Percentiles rank a stretch among this genome's conserved stretches.
Conservation (phyloP, 2,888 invertebrate genomes). For the Drosophila seclusa region DNA sequence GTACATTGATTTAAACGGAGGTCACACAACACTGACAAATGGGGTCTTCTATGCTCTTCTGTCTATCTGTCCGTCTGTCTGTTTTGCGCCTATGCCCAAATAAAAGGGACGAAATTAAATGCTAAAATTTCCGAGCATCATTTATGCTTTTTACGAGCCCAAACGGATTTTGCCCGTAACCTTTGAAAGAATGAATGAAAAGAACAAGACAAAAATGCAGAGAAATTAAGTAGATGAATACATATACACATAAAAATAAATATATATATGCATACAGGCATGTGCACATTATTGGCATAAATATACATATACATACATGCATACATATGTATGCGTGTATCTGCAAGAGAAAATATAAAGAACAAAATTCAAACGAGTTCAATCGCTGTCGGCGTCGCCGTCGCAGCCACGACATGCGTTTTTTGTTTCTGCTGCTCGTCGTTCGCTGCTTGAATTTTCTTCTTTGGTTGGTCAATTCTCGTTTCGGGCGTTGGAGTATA, state of each 20-base stretch:
- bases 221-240: background rate
- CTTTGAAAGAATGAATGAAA: slow-evolving; percentile 49
- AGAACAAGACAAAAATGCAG: slow-evolving; percentile 10
- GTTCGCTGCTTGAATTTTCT: slow-evolving; percentile 31
- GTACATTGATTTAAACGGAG: slow-evolving; percentile 16
- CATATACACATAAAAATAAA: background rate
- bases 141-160: slow-evolving; percentile 30
- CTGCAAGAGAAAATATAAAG: slow-evolving; percentile 40
- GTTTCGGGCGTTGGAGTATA: slow-evolving; percentile 47
- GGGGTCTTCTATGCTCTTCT: background rate
- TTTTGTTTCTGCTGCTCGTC: slow-evolving; percentile 32
- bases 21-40: slow-evolving; percentile 11
- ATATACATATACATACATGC: slow-evolving; percentile 2
- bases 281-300: slow-evolving; percentile 2
- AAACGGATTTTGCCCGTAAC: slow-evolving; percentile 44
- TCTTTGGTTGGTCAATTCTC: slow-evolving; percentile 51
- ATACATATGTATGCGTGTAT: slow-evolving; percentile 4
- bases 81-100: slow-evolving; percentile 24
- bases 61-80: background rate
- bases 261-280: slow-evolving; percentile 5
- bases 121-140: slow-evolving; percentile 3
- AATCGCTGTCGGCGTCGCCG: slow-evolving; percentile 44
- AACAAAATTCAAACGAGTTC: slow-evolving; percentile 69
- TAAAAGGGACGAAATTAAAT: slow-evolving; percentile 9
- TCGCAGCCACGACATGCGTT: slow-evolving; percentile 41